phyloP scores from a whole-genome alignment of 1,140 invertebrate genomes.

The Drosophila novamexicana region DNA sequence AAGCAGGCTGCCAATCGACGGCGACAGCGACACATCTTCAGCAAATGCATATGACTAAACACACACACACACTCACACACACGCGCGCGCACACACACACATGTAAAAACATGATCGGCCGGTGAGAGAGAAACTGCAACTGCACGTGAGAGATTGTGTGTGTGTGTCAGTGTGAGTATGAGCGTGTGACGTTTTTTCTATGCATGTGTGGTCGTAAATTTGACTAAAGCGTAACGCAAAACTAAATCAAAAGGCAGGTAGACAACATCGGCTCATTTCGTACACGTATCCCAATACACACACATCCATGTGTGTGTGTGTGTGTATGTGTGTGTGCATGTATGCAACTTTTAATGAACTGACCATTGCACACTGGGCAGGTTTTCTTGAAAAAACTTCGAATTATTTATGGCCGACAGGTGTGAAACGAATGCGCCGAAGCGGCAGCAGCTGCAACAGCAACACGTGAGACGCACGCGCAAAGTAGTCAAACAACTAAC shows the following conservation, averaged over 20 bases:
- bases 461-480: conserved; percentile 68
- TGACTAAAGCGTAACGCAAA: conserved; percentile 72
- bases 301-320: neutral
- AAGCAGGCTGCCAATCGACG: conserved; percentile 58
- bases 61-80: conserved; percentile 14
- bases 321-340: conserved; percentile 12
- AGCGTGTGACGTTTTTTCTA: conserved; percentile 43
- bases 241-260: conserved; percentile 74
- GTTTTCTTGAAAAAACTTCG: conserved; percentile 39
- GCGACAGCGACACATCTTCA: conserved; percentile 73
- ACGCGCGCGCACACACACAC: conserved; percentile 22
- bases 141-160: conserved; percentile 41
- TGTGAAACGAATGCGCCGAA: conserved; percentile 69
- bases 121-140: conserved; percentile 41
- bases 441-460: conserved; percentile 56
- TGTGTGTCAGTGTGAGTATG: conserved; percentile 3
- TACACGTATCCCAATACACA: conserved; percentile 35
- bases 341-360: conserved; percentile 47
- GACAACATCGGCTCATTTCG: conserved; percentile 50
- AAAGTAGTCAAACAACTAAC: conserved; percentile 38
- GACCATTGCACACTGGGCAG: conserved; percentile 61
- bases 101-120: conserved; percentile 49
- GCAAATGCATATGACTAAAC: conserved; percentile 62
- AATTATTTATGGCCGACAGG: conserved; percentile 74
- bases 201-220: conserved; percentile 64